Evolutionary conservation across 2,113 vertebrate species (phyloP).

Genomic region (Puffinus mauretanicus): DNA sequence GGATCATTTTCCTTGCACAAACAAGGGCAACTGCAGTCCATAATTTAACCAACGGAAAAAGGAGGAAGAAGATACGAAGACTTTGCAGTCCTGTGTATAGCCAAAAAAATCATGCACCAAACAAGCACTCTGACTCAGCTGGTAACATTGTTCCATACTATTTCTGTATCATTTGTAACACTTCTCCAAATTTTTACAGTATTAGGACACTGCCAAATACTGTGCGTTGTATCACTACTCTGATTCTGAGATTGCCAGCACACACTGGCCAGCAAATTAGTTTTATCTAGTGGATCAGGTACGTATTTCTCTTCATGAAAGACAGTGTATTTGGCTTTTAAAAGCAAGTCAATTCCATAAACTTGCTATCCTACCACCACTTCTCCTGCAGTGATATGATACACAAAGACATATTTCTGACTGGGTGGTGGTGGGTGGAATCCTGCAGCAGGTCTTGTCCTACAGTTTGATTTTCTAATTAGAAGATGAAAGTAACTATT

Average conservation of each 20-base stretch:
- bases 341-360: not conserved
- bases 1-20: conserved; percentile 42
- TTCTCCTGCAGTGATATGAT: not conserved
- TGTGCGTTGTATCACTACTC: not conserved
- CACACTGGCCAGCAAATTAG: not conserved
- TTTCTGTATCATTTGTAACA: conserved; percentile 59
- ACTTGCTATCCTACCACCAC: not conserved
- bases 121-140: conserved; percentile 56
- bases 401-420: conserved; percentile 17
- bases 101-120: conserved; percentile 36
- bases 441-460: conserved; percentile 38
- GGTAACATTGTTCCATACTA: conserved; percentile 32
- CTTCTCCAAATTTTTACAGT: conserved; percentile 28
- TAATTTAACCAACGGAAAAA: conserved; percentile 49
- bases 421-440: not conserved
- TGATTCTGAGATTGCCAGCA: not conserved
- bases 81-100: not conserved
- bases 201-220: conserved; percentile 19
- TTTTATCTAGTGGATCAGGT: not conserved
- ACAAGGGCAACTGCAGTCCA: conserved; percentile 43
- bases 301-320: not conserved
- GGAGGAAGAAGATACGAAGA: conserved; percentile 25
- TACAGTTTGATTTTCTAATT: conserved; percentile 65
- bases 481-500: conserved; percentile 59
- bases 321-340: not conserved